Evolutionary conservation across 2,888 invertebrate genomes (phyloP), one percentile per base, ranked within the genome.

Genomic region (Melinopterus prodromus): DNA sequence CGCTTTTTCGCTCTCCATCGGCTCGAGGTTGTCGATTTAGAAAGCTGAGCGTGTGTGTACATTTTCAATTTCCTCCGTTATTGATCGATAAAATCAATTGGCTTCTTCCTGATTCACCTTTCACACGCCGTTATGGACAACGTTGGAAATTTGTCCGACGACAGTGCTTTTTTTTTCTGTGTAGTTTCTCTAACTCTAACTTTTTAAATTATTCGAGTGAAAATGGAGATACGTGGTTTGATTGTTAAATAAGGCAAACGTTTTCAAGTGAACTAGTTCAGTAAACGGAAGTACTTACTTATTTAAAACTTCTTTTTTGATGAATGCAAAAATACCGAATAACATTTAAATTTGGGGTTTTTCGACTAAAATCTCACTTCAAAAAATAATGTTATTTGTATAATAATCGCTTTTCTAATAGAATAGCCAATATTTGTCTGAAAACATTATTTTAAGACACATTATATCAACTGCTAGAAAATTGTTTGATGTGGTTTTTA

Each of bases 71-170:
- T 53, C 53, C 12, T 53, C 53, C 53, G 12, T 12, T 53, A 53
- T 53, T 53, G 53, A 53, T 53, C 53, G 53, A 53, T 53, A 53
- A 53, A 53, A 53, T 53, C 53, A 53, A 53, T 53, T 53, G 53
- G 53, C 12, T 53, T 9, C 53, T 53, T 53, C 53, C 53, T 53
- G 53, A 53, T 53, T 53, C 53, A 53, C 53, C 53, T 53, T 53
- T 53, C 53, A 53, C 53, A 53, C 53, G 53, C 53, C 53, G 53
- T 53, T 53, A 53, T 53, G 53, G 53, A 53, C 53, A 53, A 53
- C 53, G 53, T 53, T 53, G 53, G 53, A 53, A 53, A 53, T 53
- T 53, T 53, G 53, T 53, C 53, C 53, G 53, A 53, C 12, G 53
- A 12, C 53, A 26, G 26, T 26, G 26, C n/a, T n/a, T n/a, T 53